Conservation (phyloP, 2,888 invertebrate genomes). For the Drosophila helvetica region DNA sequence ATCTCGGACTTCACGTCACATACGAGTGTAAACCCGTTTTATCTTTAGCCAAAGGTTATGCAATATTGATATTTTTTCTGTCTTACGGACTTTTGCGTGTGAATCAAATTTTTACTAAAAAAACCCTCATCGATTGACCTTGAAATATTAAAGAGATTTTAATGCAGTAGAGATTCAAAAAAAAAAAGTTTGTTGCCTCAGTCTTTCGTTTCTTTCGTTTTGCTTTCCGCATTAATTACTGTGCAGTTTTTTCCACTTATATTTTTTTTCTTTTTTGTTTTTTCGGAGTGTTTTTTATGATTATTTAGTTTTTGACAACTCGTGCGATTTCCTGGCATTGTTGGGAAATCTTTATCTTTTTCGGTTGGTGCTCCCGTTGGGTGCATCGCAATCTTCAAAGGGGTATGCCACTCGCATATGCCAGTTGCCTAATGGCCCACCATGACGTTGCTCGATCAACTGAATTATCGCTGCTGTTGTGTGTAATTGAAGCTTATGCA, state of each 20-base stretch:
- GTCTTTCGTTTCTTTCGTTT: slow-evolving; percentile 10
- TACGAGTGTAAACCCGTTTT: slow-evolving; percentile 60
- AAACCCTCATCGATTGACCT: slow-evolving; percentile 51
- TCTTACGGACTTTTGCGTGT: slow-evolving; percentile 50
- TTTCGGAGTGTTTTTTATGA: background rate
- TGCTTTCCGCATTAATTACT: slow-evolving; percentile 38
- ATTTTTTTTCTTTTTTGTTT: too few species aligned
- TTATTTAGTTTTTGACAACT: slow-evolving; percentile 6
- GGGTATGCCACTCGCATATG: slow-evolving; percentile 1
- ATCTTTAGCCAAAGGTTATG: slow-evolving; percentile 57
- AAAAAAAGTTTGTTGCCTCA: slow-evolving; percentile 16
- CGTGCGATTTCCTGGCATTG: slow-evolving; percentile 64
- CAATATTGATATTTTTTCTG: slow-evolving; percentile 55
- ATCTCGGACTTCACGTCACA: slow-evolving; percentile 20
- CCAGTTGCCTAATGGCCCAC: slow-evolving; percentile 49
- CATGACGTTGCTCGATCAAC: slow-evolving; percentile 55
- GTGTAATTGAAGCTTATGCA: slow-evolving; percentile 37
- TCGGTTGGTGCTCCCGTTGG: slow-evolving; percentile 5
- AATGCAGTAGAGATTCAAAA: background rate
- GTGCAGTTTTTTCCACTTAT: slow-evolving; percentile 1
- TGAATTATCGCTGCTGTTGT: slow-evolving; percentile 24
- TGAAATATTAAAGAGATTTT: slow-evolving; percentile 52
- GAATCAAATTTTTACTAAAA: slow-evolving; percentile 56
- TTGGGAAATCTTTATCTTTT: slow-evolving; percentile 36
- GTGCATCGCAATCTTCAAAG: slow-evolving; percentile 9